Evolutionary conservation across 1,140 invertebrate genomes (phyloP).

Genomic region (Zaprionus kolodkinae): DNA sequence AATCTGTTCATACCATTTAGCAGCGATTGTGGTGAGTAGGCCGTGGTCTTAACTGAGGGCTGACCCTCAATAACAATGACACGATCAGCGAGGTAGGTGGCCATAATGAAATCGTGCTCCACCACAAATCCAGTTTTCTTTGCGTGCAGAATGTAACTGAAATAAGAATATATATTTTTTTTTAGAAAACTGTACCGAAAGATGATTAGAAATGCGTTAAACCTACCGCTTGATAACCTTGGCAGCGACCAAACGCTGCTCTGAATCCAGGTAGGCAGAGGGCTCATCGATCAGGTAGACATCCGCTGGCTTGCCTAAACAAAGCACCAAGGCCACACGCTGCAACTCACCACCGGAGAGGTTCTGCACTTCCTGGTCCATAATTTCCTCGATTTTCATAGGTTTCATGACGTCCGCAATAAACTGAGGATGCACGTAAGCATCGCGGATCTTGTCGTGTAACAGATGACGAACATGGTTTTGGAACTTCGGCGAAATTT

Average conservation of each 20-base stretch:
- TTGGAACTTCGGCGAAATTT: slow-evolving; percentile 99
- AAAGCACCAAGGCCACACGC: slow-evolving; percentile 97
- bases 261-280: slow-evolving; percentile 99
- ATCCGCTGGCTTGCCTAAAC: slow-evolving; percentile 99
- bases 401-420: slow-evolving; percentile 99
- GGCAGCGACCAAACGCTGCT: slow-evolving; percentile 99
- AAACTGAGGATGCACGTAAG: slow-evolving; percentile 98
- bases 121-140: slow-evolving; percentile 99
- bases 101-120: slow-evolving; percentile 99
- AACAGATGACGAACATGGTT: slow-evolving; percentile 96
- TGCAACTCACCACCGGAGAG: slow-evolving; percentile 99
- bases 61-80: slow-evolving; percentile 99
- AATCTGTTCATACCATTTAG: slow-evolving; percentile 99
- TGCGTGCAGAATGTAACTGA: slow-evolving; percentile 98
- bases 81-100: slow-evolving; percentile 98
- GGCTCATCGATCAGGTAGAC: slow-evolving; percentile 99
- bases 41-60: slow-evolving; percentile 94
- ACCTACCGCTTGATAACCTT: slow-evolving; percentile 98
- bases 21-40: slow-evolving; percentile 96
- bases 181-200: neutral
- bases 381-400: slow-evolving; percentile 98
- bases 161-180: slow-evolving; percentile 35
- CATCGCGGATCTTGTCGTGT: slow-evolving; percentile 98
- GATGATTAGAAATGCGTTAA: neutral
- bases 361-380: slow-evolving; percentile 99